Percentiles rank a stretch among this genome's conserved stretches.
These are phyloP conservation scores for Poecilus cupreus DNA, from an alignment of 2,888 invertebrate genomes.

Conservation along the genomic window DNA sequence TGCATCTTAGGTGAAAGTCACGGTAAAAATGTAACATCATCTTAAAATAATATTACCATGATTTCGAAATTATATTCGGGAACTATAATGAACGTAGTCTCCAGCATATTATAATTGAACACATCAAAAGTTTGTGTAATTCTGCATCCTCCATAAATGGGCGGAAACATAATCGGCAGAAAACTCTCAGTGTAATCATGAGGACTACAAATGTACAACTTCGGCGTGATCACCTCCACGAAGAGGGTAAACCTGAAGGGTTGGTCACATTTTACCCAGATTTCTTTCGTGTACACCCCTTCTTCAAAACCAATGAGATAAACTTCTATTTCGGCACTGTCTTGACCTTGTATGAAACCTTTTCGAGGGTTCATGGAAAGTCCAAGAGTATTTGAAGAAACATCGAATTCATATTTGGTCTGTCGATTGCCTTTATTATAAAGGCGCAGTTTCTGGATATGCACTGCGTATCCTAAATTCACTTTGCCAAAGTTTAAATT, in stretches of 20 bases:
- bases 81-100: slow-evolving; percentile 33
- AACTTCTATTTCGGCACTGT: slow-evolving; percentile 60
- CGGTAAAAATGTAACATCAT: too few relatives aligned
- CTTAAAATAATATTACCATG: slow-evolving; percentile 7
- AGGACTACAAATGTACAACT: slow-evolving; percentile 8
- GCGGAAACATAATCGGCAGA: slow-evolving; percentile 16
- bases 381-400: slow-evolving; percentile 70
- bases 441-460: slow-evolving; percentile 68
- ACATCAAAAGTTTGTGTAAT: not conserved
- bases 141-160: slow-evolving; percentile 26
- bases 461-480: slow-evolving; percentile 70
- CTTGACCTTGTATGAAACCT: slow-evolving; percentile 66
- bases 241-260: slow-evolving; percentile 56
- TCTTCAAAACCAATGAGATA: slow-evolving; percentile 69
- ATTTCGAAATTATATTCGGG: slow-evolving; percentile 31
- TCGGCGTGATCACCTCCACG: slow-evolving; percentile 38
- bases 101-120: slow-evolving; percentile 42
- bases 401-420: slow-evolving; percentile 71
- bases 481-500: slow-evolving; percentile 72
- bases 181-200: slow-evolving; percentile 3
- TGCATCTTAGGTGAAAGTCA: not conserved
- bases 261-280: slow-evolving; percentile 72
- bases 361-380: slow-evolving; percentile 70
- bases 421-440: slow-evolving; percentile 70
- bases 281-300: slow-evolving; percentile 70